Percentiles rank a stretch among this genome's conserved stretches.
Evolutionary conservation across 2,888 invertebrate genomes (phyloP).

Genomic region (Volucella inanis): DNA sequence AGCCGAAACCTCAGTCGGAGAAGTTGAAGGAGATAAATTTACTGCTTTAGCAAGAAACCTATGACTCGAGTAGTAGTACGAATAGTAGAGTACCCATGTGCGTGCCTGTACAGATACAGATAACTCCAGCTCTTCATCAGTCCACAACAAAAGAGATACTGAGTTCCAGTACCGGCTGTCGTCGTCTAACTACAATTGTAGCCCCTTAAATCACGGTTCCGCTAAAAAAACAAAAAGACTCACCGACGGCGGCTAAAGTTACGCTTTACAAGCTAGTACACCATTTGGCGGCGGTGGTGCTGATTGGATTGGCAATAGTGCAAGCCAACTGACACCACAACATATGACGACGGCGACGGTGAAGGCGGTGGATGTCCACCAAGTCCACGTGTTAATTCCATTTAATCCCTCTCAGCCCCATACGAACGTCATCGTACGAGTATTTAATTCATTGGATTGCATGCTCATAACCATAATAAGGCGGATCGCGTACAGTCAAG

Average conservation of each 20-base stretch:
- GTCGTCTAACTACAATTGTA: conserved; percentile 45
- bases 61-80: conserved; percentile 9
- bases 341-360: conserved; percentile 6
- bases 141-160: conserved; percentile 52
- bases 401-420: conserved; percentile 57
- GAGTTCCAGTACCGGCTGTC: conserved; percentile 26
- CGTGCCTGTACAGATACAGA: conserved; percentile 52
- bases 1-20: conserved; percentile 5
- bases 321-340: too few relatives aligned
- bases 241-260: conserved; percentile 46
- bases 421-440: conserved; percentile 42
- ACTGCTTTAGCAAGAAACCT: conserved; percentile 41
- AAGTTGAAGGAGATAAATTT: conserved; percentile 49
- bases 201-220: conserved; percentile 54
- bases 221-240: conserved; percentile 20
- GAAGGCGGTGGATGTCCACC: conserved; percentile 63
- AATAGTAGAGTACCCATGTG: conserved; percentile 58
- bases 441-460: conserved; percentile 67
- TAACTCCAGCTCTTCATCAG: conserved; percentile 60
- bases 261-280: conserved; percentile 70
- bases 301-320: conserved; percentile 60
- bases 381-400: conserved; percentile 73
- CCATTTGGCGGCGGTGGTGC: conserved; percentile 48
- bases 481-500: conserved; percentile 25
- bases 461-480: conserved; percentile 71